Evolutionary conservation across 92 coral and sea anemone species (phyloP), one percentile per base, ranked within the genome.

Genomic region (Isaurus tuberculatus): DNA sequence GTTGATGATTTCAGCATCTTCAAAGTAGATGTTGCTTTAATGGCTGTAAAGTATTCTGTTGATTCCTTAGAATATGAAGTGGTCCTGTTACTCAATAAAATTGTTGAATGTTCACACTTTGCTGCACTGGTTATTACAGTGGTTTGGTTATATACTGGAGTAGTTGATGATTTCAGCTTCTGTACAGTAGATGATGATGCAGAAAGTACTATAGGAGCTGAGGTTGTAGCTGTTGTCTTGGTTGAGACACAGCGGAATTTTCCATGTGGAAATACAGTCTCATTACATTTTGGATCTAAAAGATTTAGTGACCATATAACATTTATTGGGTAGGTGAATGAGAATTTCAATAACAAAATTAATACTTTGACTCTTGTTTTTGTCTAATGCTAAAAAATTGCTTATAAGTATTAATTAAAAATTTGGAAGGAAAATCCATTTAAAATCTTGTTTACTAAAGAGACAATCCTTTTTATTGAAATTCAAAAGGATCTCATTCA

Each of bases 191-290:
- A 55, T 19, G 63, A 19, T n/a, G 28, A 55, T 25, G 5, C 8
- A 10, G 27, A 55, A 55, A 26, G 1, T 55, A 19, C 28, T 17
- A n/a, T 6, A 19, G 26, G 28, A 17, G 10, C 63, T 19, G 63
- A 19, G 63, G 63, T 55, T 55, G 26, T 20, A 55, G 25, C n/a
- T 55, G 2, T n/a, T 5, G 22, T 55, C 26, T 10, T 19, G 25
- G 63, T 55, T 2, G 63, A 55, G 63, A 55, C 63, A 55, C 63
- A 55, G 63, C 63, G 63, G 1, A 55, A n/a, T 55, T 55, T 19
- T 22, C 63, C 63, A n/a, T n/a, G 27, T 55, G 63, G 63, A 55
- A 55, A 55, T n/a, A 17, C 6, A 3, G 63, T 55, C 63, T 55
- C 27, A 55, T 55, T 55, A 55, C 63, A 55, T 2, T 55, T 55